Evolutionary conservation across 2,797 vertebrate genomes (phyloP).

Genomic region (Odontamblyopus lacepedii): DNA sequence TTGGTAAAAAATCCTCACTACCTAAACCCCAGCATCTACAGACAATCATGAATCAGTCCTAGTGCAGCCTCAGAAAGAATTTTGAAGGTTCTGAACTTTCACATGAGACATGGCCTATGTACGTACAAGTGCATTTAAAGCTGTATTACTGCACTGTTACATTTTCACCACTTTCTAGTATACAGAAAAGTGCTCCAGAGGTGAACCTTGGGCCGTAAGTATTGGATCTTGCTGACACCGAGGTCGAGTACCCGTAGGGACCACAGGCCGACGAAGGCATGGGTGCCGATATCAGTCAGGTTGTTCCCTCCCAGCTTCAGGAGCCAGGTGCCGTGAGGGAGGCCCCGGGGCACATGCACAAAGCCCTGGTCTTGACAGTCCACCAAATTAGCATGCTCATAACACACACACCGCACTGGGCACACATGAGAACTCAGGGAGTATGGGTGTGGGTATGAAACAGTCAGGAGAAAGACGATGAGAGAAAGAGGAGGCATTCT

Average conservation of each 20-base stretch:
- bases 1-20: too few species aligned
- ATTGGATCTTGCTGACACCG: conserved; percentile 56
- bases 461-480: conserved; percentile 2
- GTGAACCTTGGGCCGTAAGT: conserved; percentile 66
- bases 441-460: not conserved
- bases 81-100: too few species aligned
- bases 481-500: conserved; percentile 38
- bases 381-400: conserved; percentile 69
- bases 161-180: not conserved
- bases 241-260: conserved; percentile 74
- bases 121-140: not conserved
- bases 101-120: too few species aligned
- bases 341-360: conserved; percentile 48
- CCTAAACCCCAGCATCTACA: too few species aligned
- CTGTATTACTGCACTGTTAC: not conserved
- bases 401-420: conserved; percentile 67
- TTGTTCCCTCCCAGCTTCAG: conserved; percentile 74
- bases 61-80: too few species aligned
- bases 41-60: too few species aligned
- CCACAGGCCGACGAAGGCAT: conserved; percentile 75
- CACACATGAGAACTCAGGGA: conserved; percentile 44
- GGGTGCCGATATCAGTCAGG: conserved; percentile 50
- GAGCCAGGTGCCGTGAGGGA: conserved; percentile 74
- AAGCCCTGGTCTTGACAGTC: conserved; percentile 67
- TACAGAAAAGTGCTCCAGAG: not conserved